phyloP scores from a whole-genome alignment of 2,888 invertebrate species.

The Brachyptera risi region DNA sequence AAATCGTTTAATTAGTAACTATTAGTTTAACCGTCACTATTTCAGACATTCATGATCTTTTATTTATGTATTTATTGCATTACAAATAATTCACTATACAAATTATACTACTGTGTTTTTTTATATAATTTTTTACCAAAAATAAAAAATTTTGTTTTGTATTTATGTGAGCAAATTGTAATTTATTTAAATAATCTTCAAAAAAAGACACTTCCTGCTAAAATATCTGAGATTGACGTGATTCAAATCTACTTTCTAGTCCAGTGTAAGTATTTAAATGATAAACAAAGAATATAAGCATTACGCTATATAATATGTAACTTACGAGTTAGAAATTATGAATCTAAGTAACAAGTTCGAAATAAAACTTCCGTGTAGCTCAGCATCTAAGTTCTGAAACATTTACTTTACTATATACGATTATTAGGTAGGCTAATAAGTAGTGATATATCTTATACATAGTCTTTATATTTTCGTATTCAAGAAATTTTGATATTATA shows the following conservation, averaged over 20 bases:
- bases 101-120: too few relatives aligned
- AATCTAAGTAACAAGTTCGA: not conserved
- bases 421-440: too few relatives aligned
- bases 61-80: too few relatives aligned
- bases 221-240: slow-evolving; percentile 7
- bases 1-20: too few relatives aligned
- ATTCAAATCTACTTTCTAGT: slow-evolving; percentile 7
- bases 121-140: too few relatives aligned
- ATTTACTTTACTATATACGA: not conserved
- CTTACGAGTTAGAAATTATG: not conserved
- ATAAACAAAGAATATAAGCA: not conserved
- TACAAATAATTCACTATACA: too few relatives aligned
- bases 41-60: too few relatives aligned
- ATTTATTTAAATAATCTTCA: not conserved
- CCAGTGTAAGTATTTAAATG: not conserved
- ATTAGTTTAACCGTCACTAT: too few relatives aligned
- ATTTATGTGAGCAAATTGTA: too few relatives aligned
- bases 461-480: slow-evolving; percentile 21
- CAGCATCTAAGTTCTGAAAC: not conserved
- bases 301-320: not conserved
- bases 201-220: not conserved
- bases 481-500: slow-evolving; percentile 21
- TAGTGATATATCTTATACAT: slow-evolving; percentile 10
- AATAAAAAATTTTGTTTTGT: too few relatives aligned
- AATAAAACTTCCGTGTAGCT: not conserved